These are phyloP conservation scores for Argopecten irradians DNA, from an alignment of 1,140 invertebrate genomes.

Conservation along the genomic window DNA sequence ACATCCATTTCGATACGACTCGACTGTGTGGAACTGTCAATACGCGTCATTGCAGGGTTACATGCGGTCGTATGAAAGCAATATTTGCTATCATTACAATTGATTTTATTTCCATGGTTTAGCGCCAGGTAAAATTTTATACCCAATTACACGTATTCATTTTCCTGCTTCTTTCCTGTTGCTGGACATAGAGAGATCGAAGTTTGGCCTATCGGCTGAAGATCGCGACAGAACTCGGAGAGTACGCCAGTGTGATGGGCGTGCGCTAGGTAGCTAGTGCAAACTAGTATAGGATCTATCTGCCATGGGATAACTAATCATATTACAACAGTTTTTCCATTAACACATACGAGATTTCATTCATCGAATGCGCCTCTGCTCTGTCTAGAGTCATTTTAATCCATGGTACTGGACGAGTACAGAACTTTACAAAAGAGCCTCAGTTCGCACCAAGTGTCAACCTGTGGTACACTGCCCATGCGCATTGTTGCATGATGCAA, in stretches of 20 bases:
- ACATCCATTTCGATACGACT: background rate
- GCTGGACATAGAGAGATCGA: background rate
- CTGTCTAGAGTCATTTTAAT: background rate
- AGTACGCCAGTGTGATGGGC: background rate
- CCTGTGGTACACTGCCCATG: slow-evolving; percentile 11
- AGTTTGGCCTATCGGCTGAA: background rate
- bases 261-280: background rate
- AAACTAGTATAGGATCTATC: background rate
- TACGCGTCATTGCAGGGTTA: background rate
- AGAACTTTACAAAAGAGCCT: background rate
- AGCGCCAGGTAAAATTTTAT: background rate
- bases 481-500: background rate
- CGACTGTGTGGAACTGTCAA: background rate
- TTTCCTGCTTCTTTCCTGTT: background rate
- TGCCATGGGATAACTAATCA: background rate
- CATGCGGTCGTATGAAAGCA: slow-evolving; percentile 1
- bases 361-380: background rate
- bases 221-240: slow-evolving; percentile 6
- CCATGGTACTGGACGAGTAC: background rate
- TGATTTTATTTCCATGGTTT: background rate
- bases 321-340: background rate
- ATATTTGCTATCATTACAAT: slow-evolving; percentile 2
- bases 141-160: background rate
- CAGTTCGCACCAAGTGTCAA: background rate
- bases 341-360: background rate